Evolutionary conservation across 1,140 invertebrate genomes (phyloP).

Genomic region (Eriocheir sinensis): DNA sequence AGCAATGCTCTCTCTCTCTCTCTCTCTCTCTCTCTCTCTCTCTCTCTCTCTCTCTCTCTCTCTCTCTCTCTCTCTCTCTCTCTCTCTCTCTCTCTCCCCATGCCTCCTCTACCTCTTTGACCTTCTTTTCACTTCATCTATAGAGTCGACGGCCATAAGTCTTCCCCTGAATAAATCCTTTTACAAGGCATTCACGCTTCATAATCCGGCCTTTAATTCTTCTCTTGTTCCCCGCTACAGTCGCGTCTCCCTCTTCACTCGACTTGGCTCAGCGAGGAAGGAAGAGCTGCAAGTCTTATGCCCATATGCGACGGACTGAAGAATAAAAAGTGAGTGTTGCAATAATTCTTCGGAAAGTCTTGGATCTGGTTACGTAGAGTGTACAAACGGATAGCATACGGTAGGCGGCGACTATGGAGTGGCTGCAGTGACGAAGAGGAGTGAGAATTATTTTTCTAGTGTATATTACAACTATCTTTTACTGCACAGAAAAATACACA

Average conservation of each 20-base stretch:
- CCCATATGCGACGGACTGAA: neutral
- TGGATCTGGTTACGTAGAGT: too few species aligned
- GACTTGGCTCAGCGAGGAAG: neutral
- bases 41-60: conserved; percentile 11
- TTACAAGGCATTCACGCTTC: conserved; percentile 35
- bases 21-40: conserved; percentile 39
- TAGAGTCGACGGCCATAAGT: conserved; percentile 17
- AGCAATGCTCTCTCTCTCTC: conserved; percentile 15
- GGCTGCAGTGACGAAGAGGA: too few species aligned
- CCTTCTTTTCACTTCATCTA: conserved; percentile 34
- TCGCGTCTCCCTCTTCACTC: conserved; percentile 7
- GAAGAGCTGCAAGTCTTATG: neutral
- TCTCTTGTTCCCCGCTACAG: conserved; percentile 20
- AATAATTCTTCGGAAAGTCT: neutral
- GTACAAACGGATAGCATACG: too few species aligned
- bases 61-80: conserved; percentile 35
- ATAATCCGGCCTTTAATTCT: neutral
- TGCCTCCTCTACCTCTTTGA: neutral
- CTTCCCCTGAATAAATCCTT: conserved; percentile 40
- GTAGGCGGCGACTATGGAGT: too few species aligned
- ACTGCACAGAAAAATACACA: too few species aligned
- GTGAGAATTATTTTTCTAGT: neutral
- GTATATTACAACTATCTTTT: too few species aligned
- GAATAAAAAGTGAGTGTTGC: neutral
- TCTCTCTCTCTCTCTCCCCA: conserved; percentile 43